Evolutionary conservation across 2,888 invertebrate genomes (phyloP).

Genomic region (Drosophila borborema): DNA sequence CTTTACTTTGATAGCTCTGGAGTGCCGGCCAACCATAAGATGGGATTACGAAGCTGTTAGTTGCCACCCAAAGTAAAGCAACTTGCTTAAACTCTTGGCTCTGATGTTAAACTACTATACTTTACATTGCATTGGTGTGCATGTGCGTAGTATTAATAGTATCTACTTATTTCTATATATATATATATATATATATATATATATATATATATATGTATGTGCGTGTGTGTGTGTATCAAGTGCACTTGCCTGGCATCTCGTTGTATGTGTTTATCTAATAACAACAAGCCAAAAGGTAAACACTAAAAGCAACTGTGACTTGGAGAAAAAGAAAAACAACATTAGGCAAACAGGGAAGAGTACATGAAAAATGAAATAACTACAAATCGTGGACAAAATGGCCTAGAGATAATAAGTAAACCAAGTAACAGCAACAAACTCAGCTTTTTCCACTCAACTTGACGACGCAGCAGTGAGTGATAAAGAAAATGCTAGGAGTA

Average conservation of each 20-base stretch:
- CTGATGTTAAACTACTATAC: neutral
- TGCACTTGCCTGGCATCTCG: conserved; percentile 67
- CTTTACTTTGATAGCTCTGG: neutral
- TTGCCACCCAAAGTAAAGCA: neutral
- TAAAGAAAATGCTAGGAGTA: conserved; percentile 59
- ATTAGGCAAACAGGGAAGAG: conserved; percentile 59
- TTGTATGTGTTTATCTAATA: conserved; percentile 41
- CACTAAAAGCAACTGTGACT: conserved; percentile 44
- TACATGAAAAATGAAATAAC: conserved; percentile 36
- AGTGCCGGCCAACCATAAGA: too few relatives aligned
- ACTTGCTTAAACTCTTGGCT: neutral
- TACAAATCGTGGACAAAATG: conserved; percentile 57
- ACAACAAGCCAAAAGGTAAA: conserved; percentile 52
- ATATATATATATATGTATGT: too few relatives aligned
- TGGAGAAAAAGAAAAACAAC: conserved; percentile 11
- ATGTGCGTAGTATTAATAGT: neutral
- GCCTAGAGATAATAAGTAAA: conserved; percentile 58
- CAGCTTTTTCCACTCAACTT: conserved; percentile 31
- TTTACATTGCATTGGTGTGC: neutral
- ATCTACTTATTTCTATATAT: neutral
- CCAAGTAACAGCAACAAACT: conserved; percentile 24
- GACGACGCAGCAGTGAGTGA: conserved; percentile 56
- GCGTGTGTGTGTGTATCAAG: conserved; percentile 24
- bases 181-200: too few relatives aligned
- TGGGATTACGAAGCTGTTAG: neutral